Conservation (phyloP, 1,140 invertebrate species). For the Drosophila paulistorum region DNA sequence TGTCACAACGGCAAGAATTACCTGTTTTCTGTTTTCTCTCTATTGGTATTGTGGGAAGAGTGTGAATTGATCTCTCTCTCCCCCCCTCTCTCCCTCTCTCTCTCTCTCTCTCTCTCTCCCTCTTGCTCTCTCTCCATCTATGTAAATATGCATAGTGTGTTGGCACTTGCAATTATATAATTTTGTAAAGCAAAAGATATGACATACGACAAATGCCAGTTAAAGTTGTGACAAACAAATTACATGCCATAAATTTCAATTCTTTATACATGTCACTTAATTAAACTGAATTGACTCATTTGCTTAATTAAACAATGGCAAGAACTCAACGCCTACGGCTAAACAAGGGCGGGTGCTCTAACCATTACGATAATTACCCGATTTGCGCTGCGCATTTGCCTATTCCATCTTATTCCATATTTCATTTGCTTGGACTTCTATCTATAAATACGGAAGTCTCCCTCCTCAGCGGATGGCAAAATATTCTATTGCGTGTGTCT, state of each 20-base stretch:
- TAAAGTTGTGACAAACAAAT: constrained; percentile 9
- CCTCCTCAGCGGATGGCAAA: neutral
- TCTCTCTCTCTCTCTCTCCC: neutral
- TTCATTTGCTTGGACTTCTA: neutral
- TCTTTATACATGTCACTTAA: constrained; percentile 45
- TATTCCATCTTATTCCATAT: constrained; percentile 14
- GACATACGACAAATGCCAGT: constrained; percentile 9
- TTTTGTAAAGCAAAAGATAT: constrained; percentile 9
- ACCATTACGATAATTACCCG: constrained; percentile 35
- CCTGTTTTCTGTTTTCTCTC: constrained; percentile 30
- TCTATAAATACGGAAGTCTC: constrained; percentile 39
- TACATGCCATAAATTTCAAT: constrained; percentile 37
- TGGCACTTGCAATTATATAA: constrained; percentile 12
- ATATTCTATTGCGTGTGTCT: constrained; percentile 37
- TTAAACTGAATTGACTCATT: constrained; percentile 53
- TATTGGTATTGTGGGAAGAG: neutral
- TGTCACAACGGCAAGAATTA: constrained; percentile 40
- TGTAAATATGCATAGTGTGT: constrained; percentile 1
- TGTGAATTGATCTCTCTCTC: neutral
- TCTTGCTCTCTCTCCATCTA: neutral
- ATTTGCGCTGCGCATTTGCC: constrained; percentile 47
- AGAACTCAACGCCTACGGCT: constrained; percentile 31
- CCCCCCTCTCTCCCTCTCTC: neutral
- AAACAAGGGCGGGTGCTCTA: constrained; percentile 41
- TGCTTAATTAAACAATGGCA: constrained; percentile 45